Evolutionary conservation across 1,140 invertebrate genomes (phyloP), one percentile per base, ranked within the genome.

Genomic region (Bombus difficillimus): DNA sequence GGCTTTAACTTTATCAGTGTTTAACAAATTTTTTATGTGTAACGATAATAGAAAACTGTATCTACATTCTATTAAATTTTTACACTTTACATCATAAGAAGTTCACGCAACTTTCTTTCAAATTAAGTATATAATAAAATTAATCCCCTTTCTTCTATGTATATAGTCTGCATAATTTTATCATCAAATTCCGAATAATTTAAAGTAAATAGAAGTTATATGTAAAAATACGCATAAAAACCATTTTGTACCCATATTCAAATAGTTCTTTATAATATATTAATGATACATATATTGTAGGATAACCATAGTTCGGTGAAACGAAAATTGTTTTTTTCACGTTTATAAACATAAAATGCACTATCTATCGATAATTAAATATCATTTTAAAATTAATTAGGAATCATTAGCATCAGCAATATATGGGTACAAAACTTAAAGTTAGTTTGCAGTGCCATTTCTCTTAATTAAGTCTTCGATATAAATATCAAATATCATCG

Each of bases 21-120:
- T 15, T 22, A 62, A 53, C 32, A 81, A 90, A 92, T 78, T 88
- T 87, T 92, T 92, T 92, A 89, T 88, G 91, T 92, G 91, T 93
- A 91, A 92, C 85, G 92, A 85, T 93, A 90, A 93, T 94, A 92
- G 90, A 93, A 94, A 94, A 92, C 91, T 93, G 88, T 92, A 92
- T 88, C 47, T 53, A 53, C 47, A 93, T 89, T 89, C 90, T 92
- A 43, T 86, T 89, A 85, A 91, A 91, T 91, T 91, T 86, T 92
- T 87, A 91, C 82, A 89, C 86, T 91, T 92, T 91, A 80, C 37
- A 25, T 39, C 64, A 92, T 92, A 88, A 91, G 85, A 91, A 91
- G 92, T 79, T 92, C 86, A 86, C 91, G 90, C 90, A 91, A 86
- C 83, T 92, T 91, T 91, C 90, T 91, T 90, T 91, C 79, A 85